Evolutionary conservation across 2,888 invertebrate genomes (phyloP), one percentile per base, ranked within the genome.

Genomic region (Automeris io): DNA sequence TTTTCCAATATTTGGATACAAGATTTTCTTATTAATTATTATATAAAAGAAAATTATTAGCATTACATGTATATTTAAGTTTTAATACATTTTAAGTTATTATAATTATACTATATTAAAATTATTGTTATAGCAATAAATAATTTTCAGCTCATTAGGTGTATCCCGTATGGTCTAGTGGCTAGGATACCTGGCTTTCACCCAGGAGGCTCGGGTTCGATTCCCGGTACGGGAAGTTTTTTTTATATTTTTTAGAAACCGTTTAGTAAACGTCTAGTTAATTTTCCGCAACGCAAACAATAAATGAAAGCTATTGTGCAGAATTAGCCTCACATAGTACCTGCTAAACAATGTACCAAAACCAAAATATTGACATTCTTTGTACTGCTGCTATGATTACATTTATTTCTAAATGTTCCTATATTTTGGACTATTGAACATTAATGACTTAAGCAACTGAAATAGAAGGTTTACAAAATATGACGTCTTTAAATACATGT

Each of bases 141-240:
- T 7, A 1, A 3, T n/a, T 29, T 29, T 29, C 16, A 16, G n/a
- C 3, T 2, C 1, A 8, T 1, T 4, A 3, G 5, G 1, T 13
- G 69, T 13, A 46, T 88, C 88, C 88, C 88, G 87, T 88, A 88
- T 88, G 88, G 88, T 89, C 89, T 90, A 90, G 89, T 90, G 90
- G 90, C 89, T 90, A 90, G 89, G 90, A 90, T 90, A 90, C 89
- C 89, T 90, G 90, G 90, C 90, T 90, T 88, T 90, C 90, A 90
- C 89, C 90, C 89, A 90, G 90, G 90, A 90, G 90, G 90, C 90
- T 90, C 90, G 90, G 90, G 90, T 90, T 90, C 90, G 90, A 90
- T 90, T 90, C 90, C 90, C 90, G 90, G 89, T 89, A 90, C 88
- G 89, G 89, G 89, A 90, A 89, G 13, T 1, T n/a, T 16, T 29